Base-by-base conservation (phyloP, 2,888 invertebrate species). In the Trichacis sp. region DNA sequence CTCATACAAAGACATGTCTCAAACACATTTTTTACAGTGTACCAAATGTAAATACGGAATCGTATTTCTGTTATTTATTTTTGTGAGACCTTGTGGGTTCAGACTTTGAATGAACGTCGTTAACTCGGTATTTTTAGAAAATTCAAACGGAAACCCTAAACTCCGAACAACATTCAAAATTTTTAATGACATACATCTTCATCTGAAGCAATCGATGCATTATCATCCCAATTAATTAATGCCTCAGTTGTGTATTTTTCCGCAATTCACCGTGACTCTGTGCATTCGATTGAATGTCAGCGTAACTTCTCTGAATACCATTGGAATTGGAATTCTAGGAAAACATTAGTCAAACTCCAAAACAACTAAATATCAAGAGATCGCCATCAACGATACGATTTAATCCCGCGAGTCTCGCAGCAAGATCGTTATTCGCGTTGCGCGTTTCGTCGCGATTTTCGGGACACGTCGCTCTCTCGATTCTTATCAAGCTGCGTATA, bases 261-360 rank as follows among this genome's bases (percentile, higher is more conserved):
- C 52, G 52, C 57, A 46, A 52, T 47, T 55, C 51, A 20, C 36
- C 24, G 55, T 40, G 50, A 47, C 43, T 42, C 38, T 36, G 51
- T 40, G 30, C 33, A 42, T 64, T 64, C 55, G 59, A 64, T 64
- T 64, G 55, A 64, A 64, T 55, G 51, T 30, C 30, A 14, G 59
- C 59, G 64, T 61, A 61, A n/a, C n/a, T n/a, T n/a, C n/a, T n/a
- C n/a, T n/a, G n/a, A 61, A 66, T 58, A 55, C 61, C 61, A 61
- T 58, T 66, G 61, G 58, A 66, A 66, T 66, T 66, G 66, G 62
- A 66, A 66, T 66, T 66, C 66, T 61, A 66, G 66, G 62, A 66
- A 66, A 66, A 43, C 66, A 66, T 66, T 66, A 66, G 66, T 66
- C 62, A 66, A 58, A 55, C 62, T 58, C 58, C 66, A 58, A 67